These are phyloP conservation scores for Eupelmus urozonus DNA, from an alignment of 2,888 invertebrate genomes.

Conservation along the genomic window DNA sequence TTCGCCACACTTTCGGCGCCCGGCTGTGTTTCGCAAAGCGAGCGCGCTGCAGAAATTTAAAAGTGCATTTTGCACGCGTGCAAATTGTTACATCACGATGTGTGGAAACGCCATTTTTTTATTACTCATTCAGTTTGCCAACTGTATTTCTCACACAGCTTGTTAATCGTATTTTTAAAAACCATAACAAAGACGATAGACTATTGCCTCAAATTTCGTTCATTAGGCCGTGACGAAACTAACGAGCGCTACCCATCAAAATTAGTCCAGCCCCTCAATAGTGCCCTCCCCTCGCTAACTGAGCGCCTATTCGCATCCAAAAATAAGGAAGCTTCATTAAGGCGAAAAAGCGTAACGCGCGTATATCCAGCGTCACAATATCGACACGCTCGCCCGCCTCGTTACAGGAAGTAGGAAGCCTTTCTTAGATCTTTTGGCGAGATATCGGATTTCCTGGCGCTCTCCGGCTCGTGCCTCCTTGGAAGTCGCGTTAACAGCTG, in stretches of 20 bases:
- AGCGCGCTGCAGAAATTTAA: background rate
- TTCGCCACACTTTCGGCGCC: background rate
- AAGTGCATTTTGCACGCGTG: no score
- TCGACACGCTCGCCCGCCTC: constrained; percentile 50
- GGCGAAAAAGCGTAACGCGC: background rate
- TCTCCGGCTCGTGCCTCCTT: background rate
- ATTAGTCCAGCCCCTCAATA: no score
- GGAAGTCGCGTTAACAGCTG: constrained; percentile 24
- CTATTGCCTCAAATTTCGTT: no score
- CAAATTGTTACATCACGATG: no score
- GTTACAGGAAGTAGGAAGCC: constrained; percentile 64
- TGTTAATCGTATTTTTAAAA: no score
- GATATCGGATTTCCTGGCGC: constrained; percentile 54
- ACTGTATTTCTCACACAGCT: background rate
- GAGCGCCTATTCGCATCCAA: background rate
- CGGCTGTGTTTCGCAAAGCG: background rate
- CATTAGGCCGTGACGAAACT: background rate
- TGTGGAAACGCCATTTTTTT: no score
- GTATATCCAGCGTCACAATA: background rate
- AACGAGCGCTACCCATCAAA: background rate
- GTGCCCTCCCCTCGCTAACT: background rate
- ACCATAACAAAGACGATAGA: no score
- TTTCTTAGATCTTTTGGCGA: constrained; percentile 52
- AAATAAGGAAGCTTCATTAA: constrained; percentile 27
- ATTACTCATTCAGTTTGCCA: background rate